Evolutionary conservation across 2,888 invertebrate genomes (phyloP).

Genomic region (Alloplasta piceator): DNA sequence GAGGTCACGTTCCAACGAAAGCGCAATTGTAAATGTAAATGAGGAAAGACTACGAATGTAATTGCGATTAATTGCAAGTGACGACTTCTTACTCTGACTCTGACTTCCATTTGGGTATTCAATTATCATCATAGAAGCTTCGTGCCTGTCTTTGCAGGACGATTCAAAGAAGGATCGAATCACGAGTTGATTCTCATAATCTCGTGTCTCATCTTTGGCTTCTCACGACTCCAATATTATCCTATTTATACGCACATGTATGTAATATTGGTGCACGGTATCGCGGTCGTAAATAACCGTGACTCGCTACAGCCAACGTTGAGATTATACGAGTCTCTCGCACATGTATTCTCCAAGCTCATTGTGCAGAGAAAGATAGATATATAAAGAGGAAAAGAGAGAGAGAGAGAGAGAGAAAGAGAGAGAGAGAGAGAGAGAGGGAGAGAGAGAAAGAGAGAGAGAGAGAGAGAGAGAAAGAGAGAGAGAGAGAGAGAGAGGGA

Average conservation of each 20-base stretch:
- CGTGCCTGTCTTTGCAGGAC: constrained; percentile 9
- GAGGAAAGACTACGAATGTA: constrained; percentile 36
- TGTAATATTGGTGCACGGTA: not conserved
- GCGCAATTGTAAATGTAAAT: constrained; percentile 20
- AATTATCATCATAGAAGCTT: constrained; percentile 25
- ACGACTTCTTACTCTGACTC: constrained; percentile 18
- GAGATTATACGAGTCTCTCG: constrained; percentile 21
- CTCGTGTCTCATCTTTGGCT: constrained; percentile 40
- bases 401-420: constrained; percentile 27
- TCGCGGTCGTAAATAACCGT: constrained; percentile 14
- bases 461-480: not conserved
- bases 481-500: constrained; percentile 14
- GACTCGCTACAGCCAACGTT: constrained; percentile 17
- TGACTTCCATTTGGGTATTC: not conserved
- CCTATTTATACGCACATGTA: constrained; percentile 2
- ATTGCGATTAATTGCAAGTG: constrained; percentile 42
- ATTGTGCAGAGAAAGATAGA: not conserved
- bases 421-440: constrained; percentile 12
- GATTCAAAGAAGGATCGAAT: constrained; percentile 50
- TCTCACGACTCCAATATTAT: constrained; percentile 24
- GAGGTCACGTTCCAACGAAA: too few species aligned
- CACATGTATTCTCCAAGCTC: constrained; percentile 2
- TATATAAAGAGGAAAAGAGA: not conserved
- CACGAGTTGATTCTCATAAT: constrained; percentile 36
- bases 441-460: constrained; percentile 10